Evolutionary conservation across 2,797 vertebrate species (phyloP), one percentile per base, ranked within the genome.

Genomic region (Todus mexicanus): DNA sequence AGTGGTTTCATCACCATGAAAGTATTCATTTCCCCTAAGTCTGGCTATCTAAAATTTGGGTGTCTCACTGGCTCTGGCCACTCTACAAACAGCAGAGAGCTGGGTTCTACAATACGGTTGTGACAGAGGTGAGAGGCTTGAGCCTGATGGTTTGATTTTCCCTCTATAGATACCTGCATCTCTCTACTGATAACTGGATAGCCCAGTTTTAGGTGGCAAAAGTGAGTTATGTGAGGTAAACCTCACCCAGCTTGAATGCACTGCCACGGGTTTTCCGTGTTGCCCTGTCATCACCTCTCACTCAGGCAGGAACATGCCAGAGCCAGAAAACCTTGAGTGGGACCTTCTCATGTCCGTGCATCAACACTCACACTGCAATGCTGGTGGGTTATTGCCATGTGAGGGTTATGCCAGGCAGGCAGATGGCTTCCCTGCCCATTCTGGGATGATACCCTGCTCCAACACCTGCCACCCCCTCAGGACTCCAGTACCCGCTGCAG

Each of bases 391-490:
- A 35, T 33, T 68, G 76, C 23, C 12, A 2, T 15, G 53, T 4
- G 12, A 82, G 65, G 69, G 61, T 89, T 76, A 56, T 77, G 61
- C 33, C 35, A 9, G 31, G 53, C 81, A 91, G 59, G 75, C 64
- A 48, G 43, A 83, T 53, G 76, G 40, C 65, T 72, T 80, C 21
- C 8, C 40, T 70, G 48, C 74, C 84, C 23, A n/a, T 87, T 22
- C 77, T 37, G 35, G 37, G 51, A 69, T 37, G 40, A 65, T 79
- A 69, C 60, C 57, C 94, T 88, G 86, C 50, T 90, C 77, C 74
- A 70, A 89, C 81, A 48, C 71, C 78, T 75, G 83, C 64, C 48
- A 56, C n/a, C 23, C 48, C 37, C 27, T 38, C 9, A 11, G 60
- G 27, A 71, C 6, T n/a, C 26, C 2, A 2, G 43, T 63, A 57